Evolutionary conservation across 2,888 invertebrate species (phyloP).

Genomic region (Schizotus pectinicornis): DNA sequence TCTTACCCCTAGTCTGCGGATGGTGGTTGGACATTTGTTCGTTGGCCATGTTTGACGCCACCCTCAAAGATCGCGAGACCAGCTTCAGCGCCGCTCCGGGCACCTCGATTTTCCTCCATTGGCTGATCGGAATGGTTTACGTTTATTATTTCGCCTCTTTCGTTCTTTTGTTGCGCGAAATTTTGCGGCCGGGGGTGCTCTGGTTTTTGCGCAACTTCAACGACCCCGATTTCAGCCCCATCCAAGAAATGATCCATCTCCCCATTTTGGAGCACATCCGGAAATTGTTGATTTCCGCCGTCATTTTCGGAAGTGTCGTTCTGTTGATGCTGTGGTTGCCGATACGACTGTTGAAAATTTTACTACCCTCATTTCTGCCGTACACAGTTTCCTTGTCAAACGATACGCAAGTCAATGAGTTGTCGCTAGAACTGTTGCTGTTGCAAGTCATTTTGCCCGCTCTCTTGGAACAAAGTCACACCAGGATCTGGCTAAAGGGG

Average conservation of each 20-base stretch:
- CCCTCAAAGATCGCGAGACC: conserved; percentile 83
- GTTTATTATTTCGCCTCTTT: conserved; percentile 99
- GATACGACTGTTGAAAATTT: conserved; percentile 79
- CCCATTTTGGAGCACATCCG: conserved; percentile 91
- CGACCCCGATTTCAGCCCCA: conserved; percentile 99
- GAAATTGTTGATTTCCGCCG: conserved; percentile 89
- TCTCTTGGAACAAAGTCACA: conserved; percentile 94
- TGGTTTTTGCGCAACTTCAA: conserved; percentile 99
- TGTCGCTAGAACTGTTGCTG: conserved; percentile 89
- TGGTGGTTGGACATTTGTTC: conserved; percentile 99
- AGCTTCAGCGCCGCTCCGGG: conserved; percentile 92
- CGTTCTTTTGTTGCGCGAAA: conserved; percentile 89
- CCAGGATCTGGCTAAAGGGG: conserved; percentile 92
- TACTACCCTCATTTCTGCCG: conserved; percentile 89
- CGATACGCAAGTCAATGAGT: conserved; percentile 89
- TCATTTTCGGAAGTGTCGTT: conserved; percentile 95
- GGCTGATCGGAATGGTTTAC: conserved; percentile 99
- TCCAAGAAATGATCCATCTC: conserved; percentile 98
- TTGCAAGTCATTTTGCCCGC: conserved; percentile 95
- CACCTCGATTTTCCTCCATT: conserved; percentile 97
- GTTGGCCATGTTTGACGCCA: conserved; percentile 88
- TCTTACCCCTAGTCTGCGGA: conserved; percentile 95
- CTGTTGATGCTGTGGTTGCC: conserved; percentile 96
- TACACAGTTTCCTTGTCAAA: conserved; percentile 87
- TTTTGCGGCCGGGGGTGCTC: conserved; percentile 93